phyloP scores from a whole-genome alignment of 1,140 invertebrate species.

The Grapholita molesta region DNA sequence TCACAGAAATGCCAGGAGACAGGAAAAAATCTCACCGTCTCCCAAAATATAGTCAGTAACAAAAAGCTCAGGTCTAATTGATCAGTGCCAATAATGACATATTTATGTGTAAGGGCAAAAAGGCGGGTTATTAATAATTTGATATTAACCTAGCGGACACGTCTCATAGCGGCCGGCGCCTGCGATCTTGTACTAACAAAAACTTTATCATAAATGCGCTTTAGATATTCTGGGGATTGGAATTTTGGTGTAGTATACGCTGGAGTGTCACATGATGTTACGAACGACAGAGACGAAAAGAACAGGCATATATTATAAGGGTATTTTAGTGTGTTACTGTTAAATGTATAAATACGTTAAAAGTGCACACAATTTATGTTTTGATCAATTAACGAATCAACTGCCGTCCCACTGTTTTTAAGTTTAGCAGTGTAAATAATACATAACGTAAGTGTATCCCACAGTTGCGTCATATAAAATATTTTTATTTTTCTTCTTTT shows the following conservation, averaged over 20 bases:
- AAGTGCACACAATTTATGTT: too few relatives aligned
- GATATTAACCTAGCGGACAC: conserved; percentile 48
- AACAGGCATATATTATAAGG: too few relatives aligned
- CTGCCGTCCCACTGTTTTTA: too few relatives aligned
- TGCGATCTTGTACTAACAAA: conserved; percentile 47
- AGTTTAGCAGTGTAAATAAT: too few relatives aligned
- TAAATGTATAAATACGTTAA: too few relatives aligned
- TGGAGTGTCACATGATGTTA: conserved; percentile 16
- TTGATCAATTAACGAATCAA: too few relatives aligned
- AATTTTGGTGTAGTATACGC: conserved; percentile 36
- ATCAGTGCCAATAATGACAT: conserved; percentile 64
- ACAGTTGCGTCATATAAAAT: too few relatives aligned
- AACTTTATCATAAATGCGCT: conserved; percentile 46
- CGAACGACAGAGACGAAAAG: too few relatives aligned
- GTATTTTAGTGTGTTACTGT: too few relatives aligned
- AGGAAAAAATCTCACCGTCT: neutral
- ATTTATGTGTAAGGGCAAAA: conserved; percentile 49
- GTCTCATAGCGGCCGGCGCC: conserved; percentile 52
- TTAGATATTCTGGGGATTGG: conserved; percentile 32
- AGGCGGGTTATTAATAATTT: conserved; percentile 59
- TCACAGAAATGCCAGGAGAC: neutral
- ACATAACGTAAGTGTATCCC: too few relatives aligned
- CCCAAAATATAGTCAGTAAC: neutral
- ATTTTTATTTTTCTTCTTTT: too few relatives aligned
- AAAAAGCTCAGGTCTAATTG: conserved; percentile 45